These are phyloP conservation scores for Caenorhabditis doughertyi DNA, from an alignment of 2,888 invertebrate species.

Conservation along the genomic window DNA sequence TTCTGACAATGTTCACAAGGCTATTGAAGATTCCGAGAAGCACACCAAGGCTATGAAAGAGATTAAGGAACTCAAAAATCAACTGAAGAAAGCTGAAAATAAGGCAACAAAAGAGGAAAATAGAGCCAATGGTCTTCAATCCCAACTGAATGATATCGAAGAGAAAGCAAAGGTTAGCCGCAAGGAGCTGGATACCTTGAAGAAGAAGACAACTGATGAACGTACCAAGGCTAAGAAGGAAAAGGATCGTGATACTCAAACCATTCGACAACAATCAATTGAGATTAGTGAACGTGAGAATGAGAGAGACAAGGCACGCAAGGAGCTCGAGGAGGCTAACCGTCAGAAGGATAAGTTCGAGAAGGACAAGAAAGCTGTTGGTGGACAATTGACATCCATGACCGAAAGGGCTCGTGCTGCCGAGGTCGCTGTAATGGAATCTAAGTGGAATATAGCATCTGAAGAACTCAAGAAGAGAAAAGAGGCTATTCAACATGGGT, in stretches of 20 bases:
- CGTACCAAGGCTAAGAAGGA: constrained; percentile 69
- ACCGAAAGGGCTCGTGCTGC: constrained; percentile 65
- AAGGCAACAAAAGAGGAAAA: constrained; percentile 71
- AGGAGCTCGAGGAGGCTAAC: constrained; percentile 50
- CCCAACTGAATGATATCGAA: constrained; percentile 68
- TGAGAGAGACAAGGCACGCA: constrained; percentile 49
- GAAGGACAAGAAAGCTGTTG: constrained; percentile 60
- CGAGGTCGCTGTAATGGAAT: constrained; percentile 57
- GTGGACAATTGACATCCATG: constrained; percentile 32
- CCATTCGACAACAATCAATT: constrained; percentile 53
- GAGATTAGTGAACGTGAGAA: constrained; percentile 51
- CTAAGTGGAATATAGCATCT: constrained; percentile 45
- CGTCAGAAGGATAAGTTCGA: constrained; percentile 52
- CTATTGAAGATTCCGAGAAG: constrained; percentile 44
- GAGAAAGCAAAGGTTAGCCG: constrained; percentile 66
- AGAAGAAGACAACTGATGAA: constrained; percentile 73
- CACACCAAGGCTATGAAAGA: constrained; percentile 50
- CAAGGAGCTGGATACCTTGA: constrained; percentile 70
- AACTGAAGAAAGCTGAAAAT: constrained; percentile 71
- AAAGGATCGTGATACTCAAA: constrained; percentile 58
- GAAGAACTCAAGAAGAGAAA: constrained; percentile 60
- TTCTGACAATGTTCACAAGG: neutral
- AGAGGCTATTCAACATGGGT: constrained; percentile 51
- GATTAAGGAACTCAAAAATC: constrained; percentile 64
- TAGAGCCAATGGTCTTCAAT: constrained; percentile 52